These are phyloP conservation scores for Serripes groenlandicus DNA, from an alignment of 2,888 invertebrate genomes.

Conservation along the genomic window DNA sequence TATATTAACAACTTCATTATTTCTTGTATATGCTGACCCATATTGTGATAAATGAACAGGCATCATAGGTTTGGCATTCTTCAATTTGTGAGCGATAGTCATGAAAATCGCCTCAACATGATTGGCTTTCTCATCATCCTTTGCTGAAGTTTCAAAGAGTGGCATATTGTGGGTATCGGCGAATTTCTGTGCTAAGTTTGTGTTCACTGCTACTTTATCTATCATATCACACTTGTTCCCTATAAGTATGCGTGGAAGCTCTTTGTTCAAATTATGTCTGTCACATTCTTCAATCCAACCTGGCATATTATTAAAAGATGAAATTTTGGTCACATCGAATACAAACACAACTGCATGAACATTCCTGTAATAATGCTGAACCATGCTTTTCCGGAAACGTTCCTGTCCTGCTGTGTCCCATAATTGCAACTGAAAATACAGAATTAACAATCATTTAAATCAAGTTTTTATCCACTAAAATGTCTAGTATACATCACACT, in stretches of 20 bases:
- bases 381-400: slow-evolving; percentile 93
- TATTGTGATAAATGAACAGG: slow-evolving; percentile 78
- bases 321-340: slow-evolving; percentile 91
- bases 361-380: slow-evolving; percentile 94
- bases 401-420: slow-evolving; percentile 95
- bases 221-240: slow-evolving; percentile 92
- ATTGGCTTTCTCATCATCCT: slow-evolving; percentile 91
- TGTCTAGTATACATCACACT: too few species aligned
- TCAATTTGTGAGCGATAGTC: slow-evolving; percentile 93
- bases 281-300: slow-evolving; percentile 93
- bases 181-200: slow-evolving; percentile 90
- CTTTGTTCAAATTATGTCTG: slow-evolving; percentile 89
- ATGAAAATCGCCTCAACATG: slow-evolving; percentile 94
- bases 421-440: slow-evolving; percentile 91
- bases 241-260: slow-evolving; percentile 91
- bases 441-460: too few species aligned
- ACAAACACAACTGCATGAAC: slow-evolving; percentile 95
- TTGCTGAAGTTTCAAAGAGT: slow-evolving; percentile 94
- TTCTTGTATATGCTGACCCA: slow-evolving; percentile 62
- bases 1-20: slow-evolving; percentile 72
- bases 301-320: slow-evolving; percentile 90
- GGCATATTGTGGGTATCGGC: slow-evolving; percentile 89
- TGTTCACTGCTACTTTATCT: slow-evolving; percentile 89
- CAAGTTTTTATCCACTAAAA: too few species aligned
- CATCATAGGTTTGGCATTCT: slow-evolving; percentile 89